These are phyloP conservation scores for Aleadryas rufinucha DNA, from an alignment of 2,113 vertebrate genomes.

Conservation along the genomic window DNA sequence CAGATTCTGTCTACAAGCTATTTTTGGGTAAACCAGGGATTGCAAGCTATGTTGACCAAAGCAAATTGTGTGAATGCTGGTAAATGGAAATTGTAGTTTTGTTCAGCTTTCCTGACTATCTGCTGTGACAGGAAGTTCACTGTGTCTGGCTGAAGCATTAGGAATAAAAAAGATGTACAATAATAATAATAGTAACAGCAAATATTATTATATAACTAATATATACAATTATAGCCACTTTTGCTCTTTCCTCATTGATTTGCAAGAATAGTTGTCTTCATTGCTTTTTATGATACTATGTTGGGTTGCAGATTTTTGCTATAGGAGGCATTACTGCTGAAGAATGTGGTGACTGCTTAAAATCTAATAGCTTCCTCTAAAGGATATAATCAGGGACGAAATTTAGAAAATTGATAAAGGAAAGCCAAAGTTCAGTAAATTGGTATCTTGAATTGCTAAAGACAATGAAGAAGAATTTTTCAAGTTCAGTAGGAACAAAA, in stretches of 20 bases:
- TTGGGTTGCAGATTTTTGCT: background rate
- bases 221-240: background rate
- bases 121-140: background rate
- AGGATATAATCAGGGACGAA: background rate
- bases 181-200: background rate
- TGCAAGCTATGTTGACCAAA: slow-evolving; percentile 10
- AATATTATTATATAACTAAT: background rate
- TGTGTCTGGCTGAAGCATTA: background rate
- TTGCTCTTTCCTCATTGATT: background rate
- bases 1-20: background rate
- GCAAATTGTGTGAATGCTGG: background rate
- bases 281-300: background rate
- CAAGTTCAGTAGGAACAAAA: background rate
- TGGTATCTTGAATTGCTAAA: background rate
- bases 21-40: slow-evolving; percentile 4
- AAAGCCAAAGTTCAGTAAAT: background rate
- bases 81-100: background rate
- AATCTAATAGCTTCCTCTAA: background rate
- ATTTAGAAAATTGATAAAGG: background rate
- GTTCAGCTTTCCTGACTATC: background rate
- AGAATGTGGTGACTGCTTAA: background rate
- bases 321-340: background rate
- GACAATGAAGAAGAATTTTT: background rate
- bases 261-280: background rate
- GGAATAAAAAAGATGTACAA: background rate